A percentile compares a stretch with the other conserved stretches of the same genome.
Conservation (phyloP, 2,888 invertebrate species). For the Sussaba pulchella region DNA sequence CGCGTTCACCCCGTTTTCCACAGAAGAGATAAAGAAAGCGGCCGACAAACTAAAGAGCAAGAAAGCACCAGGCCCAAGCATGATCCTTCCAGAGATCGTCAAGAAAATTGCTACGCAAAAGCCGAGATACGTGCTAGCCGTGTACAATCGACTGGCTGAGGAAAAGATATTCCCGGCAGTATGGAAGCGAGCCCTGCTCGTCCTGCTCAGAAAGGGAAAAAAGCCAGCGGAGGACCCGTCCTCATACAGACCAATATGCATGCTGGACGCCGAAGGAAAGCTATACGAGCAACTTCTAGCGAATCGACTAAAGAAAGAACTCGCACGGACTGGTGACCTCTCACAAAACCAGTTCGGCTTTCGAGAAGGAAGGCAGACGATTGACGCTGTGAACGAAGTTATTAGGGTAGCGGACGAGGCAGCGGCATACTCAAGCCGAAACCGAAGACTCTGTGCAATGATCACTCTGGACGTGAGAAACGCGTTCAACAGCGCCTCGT, state of each 20-base stretch:
- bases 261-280: constrained; percentile 56
- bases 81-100: not conserved
- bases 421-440: not conserved
- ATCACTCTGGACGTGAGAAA: constrained; percentile 57
- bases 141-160: constrained; percentile 45
- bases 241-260: constrained; percentile 60
- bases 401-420: constrained; percentile 3
- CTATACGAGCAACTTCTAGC: constrained; percentile 48
- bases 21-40: constrained; percentile 39
- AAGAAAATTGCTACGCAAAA: not conserved
- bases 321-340: constrained; percentile 33
- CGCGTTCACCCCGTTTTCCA: not conserved
- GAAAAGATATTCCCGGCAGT: constrained; percentile 31
- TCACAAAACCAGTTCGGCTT: constrained; percentile 50
- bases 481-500: constrained; percentile 29
- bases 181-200: constrained; percentile 47
- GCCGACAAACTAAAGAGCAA: not conserved
- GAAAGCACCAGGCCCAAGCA: not conserved
- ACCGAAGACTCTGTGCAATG: constrained; percentile 44
- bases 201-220: constrained; percentile 49
- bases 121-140: constrained; percentile 27
- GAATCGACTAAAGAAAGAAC: constrained; percentile 41
- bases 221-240: constrained; percentile 27
- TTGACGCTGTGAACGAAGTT: constrained; percentile 49
- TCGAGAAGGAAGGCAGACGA: constrained; percentile 52